Conservation (phyloP, 2,113 vertebrate species). For the Cromileptes altivelis region DNA sequence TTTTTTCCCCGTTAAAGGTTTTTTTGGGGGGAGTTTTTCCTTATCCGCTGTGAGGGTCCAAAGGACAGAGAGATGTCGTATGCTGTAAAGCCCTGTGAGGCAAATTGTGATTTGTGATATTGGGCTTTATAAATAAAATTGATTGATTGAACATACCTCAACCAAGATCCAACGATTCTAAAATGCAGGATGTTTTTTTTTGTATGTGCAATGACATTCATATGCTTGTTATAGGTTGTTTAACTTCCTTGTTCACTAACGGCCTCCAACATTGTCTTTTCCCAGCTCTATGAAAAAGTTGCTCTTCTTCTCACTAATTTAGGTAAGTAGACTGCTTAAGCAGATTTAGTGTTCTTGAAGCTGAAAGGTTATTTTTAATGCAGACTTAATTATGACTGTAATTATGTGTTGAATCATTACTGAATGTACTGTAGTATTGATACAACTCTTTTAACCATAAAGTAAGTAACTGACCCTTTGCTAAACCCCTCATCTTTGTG, state of each 20-base stretch:
- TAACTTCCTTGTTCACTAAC: background rate
- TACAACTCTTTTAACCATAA: too few species aligned
- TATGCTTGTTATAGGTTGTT: background rate
- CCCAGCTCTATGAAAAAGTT: constrained; percentile 95
- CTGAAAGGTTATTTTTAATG: background rate
- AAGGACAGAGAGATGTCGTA: too few species aligned
- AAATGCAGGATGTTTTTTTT: background rate
- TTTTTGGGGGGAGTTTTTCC: too few species aligned
- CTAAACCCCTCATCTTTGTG: too few species aligned
- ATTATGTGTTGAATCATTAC: background rate
- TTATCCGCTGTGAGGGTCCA: too few species aligned
- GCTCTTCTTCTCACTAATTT: constrained; percentile 95
- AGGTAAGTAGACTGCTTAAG: constrained; percentile 85
- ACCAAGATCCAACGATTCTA: background rate
- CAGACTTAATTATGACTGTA: background rate
- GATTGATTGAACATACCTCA: too few species aligned
- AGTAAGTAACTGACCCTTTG: too few species aligned
- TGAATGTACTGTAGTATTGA: background rate
- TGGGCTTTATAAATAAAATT: too few species aligned
- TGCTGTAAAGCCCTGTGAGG: too few species aligned
- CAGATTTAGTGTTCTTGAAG: background rate
- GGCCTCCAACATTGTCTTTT: constrained; percentile 50
- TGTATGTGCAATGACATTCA: background rate
- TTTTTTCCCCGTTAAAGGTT: too few species aligned
- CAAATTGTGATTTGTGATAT: too few species aligned